A percentile compares a stretch with the other conserved stretches of the same genome.
These are phyloP conservation scores for Hyperopisus bebe DNA, from an alignment of 2,113 vertebrate species.

Conservation along the genomic window DNA sequence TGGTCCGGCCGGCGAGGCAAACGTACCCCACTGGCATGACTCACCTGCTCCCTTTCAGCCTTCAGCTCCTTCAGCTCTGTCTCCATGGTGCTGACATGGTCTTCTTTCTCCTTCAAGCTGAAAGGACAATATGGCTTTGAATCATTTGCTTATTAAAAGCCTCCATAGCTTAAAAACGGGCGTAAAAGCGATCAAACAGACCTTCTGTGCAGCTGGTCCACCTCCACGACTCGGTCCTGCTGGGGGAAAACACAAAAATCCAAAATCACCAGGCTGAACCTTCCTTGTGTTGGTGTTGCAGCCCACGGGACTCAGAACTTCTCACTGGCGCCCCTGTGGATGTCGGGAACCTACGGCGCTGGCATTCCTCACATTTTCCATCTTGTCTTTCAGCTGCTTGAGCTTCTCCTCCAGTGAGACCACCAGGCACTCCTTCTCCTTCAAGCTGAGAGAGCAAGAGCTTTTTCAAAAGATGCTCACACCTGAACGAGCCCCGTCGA, in stretches of 20 bases:
- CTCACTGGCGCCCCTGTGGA: neutral
- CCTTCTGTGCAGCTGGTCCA: slow-evolving; percentile 29
- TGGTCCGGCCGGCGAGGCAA: neutral
- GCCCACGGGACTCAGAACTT: neutral
- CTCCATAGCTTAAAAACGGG: neutral
- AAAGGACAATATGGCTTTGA: neutral
- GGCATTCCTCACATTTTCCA: slow-evolving; percentile 35
- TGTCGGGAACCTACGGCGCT: neutral
- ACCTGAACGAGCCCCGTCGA: neutral
- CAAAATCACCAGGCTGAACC: neutral
- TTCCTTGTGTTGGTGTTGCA: neutral
- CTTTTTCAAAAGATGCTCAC: neutral
- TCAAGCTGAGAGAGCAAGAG: slow-evolving; percentile 36
- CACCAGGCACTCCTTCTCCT: slow-evolving; percentile 47
- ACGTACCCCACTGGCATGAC: slow-evolving; percentile 60
- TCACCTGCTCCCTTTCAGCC: slow-evolving; percentile 63
- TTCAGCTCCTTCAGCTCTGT: slow-evolving; percentile 59
- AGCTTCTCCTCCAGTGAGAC: slow-evolving; percentile 45
- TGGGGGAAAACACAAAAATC: neutral
- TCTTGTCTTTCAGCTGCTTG: slow-evolving; percentile 57
- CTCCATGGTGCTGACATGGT: slow-evolving; percentile 56
- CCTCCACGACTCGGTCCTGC: slow-evolving; percentile 7
- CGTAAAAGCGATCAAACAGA: neutral
- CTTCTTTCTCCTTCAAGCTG: slow-evolving; percentile 53
- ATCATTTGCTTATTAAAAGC: neutral